phyloP scores from a whole-genome alignment of 2,797 vertebrate genomes.

The Ficedula albicollis region DNA sequence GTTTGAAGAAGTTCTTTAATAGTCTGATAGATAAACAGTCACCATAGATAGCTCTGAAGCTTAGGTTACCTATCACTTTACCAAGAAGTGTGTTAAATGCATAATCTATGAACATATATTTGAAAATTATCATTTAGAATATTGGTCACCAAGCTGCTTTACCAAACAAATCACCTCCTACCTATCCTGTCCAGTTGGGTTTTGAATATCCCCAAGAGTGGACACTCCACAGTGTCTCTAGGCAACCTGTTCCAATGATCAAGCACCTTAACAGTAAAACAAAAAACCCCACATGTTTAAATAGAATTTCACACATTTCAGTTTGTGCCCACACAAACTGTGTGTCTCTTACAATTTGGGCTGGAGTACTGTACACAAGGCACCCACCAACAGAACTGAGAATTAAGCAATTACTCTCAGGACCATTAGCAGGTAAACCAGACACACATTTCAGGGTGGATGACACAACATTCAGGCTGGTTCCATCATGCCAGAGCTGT shows the following conservation, averaged over 20 bases:
- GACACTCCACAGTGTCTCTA: background rate
- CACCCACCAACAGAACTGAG: background rate
- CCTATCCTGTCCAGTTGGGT: background rate
- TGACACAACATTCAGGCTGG: background rate
- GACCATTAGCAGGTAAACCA: background rate
- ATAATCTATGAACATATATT: background rate
- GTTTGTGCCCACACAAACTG: background rate
- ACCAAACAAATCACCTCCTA: background rate
- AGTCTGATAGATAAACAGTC: background rate
- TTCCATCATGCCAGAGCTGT: background rate
- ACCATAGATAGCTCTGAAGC: background rate
- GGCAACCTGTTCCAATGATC: background rate
- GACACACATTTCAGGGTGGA: background rate
- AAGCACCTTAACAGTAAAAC: background rate
- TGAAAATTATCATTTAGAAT: background rate
- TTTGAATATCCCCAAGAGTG: background rate
- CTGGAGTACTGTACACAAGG: background rate
- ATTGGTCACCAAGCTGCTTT: background rate
- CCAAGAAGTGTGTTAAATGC: background rate
- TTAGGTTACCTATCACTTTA: background rate
- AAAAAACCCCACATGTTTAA: background rate
- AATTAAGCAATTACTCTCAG: background rate
- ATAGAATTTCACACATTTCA: background rate
- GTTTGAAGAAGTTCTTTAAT: background rate
- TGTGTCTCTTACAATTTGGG: background rate